These are phyloP conservation scores for Ooceraea biroi DNA, from an alignment of 1,140 invertebrate species.

Conservation along the genomic window DNA sequence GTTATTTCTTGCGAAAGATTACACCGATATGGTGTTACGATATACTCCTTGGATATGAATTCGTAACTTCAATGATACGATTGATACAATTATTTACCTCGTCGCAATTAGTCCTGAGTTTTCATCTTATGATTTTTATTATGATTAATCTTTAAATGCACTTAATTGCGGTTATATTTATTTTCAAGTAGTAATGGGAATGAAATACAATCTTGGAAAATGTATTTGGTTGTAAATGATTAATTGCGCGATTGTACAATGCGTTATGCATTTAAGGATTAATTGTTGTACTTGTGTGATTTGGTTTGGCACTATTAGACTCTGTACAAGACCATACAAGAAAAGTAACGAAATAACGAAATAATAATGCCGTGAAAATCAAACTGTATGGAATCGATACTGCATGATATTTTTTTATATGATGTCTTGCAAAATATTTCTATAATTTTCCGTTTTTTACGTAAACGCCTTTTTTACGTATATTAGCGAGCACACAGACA, in stretches of 20 bases:
- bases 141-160: constrained; percentile 44
- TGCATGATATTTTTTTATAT: constrained; percentile 29
- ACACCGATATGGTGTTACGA: too few species aligned
- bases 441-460: constrained; percentile 38
- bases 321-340: constrained; percentile 30
- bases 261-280: constrained; percentile 40
- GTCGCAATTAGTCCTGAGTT: constrained; percentile 11
- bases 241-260: too few species aligned
- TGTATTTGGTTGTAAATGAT: not conserved
- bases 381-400: constrained; percentile 14
- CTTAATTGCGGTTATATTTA: not conserved
- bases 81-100: constrained; percentile 33
- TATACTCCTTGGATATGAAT: constrained; percentile 29
- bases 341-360: constrained; percentile 38
- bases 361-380: constrained; percentile 33
- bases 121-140: not conserved
- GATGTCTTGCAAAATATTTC: constrained; percentile 43
- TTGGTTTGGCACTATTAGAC: constrained; percentile 32
- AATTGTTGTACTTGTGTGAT: not conserved
- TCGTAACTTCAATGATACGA: constrained; percentile 21
- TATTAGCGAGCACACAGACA: constrained; percentile 37
- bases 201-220: not conserved
- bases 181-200: not conserved
- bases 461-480: not conserved
- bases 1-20: not conserved